Conservation (phyloP, 2,888 invertebrate genomes). For the Pediacus dermestoides region DNA sequence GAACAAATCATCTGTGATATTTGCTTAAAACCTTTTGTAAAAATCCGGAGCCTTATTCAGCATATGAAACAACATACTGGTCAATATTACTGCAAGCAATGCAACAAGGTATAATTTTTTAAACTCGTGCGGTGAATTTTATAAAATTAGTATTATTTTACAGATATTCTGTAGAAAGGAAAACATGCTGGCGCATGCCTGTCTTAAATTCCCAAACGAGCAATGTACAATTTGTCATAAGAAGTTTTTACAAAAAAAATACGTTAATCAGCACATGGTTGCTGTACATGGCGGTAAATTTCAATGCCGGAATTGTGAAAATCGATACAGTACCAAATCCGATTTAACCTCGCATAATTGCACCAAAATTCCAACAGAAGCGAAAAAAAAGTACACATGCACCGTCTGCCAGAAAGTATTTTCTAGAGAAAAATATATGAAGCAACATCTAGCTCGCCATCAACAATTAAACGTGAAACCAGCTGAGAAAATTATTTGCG, state of each 20-base stretch:
- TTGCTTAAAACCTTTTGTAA: slow-evolving; percentile 40
- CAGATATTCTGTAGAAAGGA: slow-evolving; percentile 52
- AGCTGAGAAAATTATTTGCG: slow-evolving; percentile 18
- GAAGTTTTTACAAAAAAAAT: slow-evolving; percentile 49
- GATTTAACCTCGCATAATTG: slow-evolving; percentile 37
- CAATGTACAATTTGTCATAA: slow-evolving; percentile 38
- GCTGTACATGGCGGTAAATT: slow-evolving; percentile 37
- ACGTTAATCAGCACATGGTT: slow-evolving; percentile 49
- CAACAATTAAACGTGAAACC: slow-evolving; percentile 1
- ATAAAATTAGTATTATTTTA: slow-evolving; percentile 14
- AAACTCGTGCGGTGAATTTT: neutral
- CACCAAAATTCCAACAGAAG: slow-evolving; percentile 21
- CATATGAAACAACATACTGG: slow-evolving; percentile 55
- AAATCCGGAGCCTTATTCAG: slow-evolving; percentile 30
- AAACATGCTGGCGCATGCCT: slow-evolving; percentile 44
- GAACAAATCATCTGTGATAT: slow-evolving; percentile 43
- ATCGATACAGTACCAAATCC: slow-evolving; percentile 30
- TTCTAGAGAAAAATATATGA: slow-evolving; percentile 31
- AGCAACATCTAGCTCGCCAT: slow-evolving; percentile 36
- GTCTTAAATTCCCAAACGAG: slow-evolving; percentile 32
- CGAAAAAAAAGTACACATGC: slow-evolving; percentile 34
- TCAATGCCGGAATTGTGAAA: slow-evolving; percentile 35
- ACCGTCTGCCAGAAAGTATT: slow-evolving; percentile 37
- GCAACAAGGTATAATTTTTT: slow-evolving; percentile 42
- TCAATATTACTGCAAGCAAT: slow-evolving; percentile 50